These are phyloP conservation scores for Colletes collaris DNA, from an alignment of 2,888 invertebrate genomes.

Conservation along the genomic window DNA sequence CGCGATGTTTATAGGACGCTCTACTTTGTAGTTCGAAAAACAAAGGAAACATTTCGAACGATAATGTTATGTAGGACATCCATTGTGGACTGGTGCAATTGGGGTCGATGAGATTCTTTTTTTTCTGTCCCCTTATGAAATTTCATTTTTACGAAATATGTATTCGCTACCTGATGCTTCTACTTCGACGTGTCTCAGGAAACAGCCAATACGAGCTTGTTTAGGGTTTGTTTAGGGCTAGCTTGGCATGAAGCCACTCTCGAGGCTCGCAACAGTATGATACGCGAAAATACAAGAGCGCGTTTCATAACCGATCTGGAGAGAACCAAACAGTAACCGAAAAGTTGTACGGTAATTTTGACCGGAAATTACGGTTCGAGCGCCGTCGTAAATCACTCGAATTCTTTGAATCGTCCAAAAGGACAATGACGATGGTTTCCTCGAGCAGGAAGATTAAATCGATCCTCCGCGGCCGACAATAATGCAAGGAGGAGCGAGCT, in stretches of 20 bases:
- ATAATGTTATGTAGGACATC: constrained; percentile 16
- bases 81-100: not conserved
- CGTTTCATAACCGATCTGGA: not conserved
- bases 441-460: not conserved
- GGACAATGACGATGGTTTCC: not conserved
- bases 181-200: constrained; percentile 22
- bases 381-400: not conserved
- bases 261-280: constrained; percentile 27
- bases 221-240: constrained; percentile 58
- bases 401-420: too few species aligned
- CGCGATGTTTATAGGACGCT: too few species aligned
- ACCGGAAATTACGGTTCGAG: not conserved
- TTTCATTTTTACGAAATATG: constrained; percentile 26
- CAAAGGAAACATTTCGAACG: not conserved
- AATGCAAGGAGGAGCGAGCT: too few species aligned
- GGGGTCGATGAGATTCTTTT: not conserved
- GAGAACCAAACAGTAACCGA: constrained; percentile 4
- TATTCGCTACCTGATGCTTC: constrained; percentile 59
- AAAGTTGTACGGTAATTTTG: not conserved
- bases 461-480: too few species aligned
- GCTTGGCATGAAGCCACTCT: constrained; percentile 67
- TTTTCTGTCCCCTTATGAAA: not conserved
- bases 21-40: not conserved
- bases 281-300: constrained; percentile 7
- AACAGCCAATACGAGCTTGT: constrained; percentile 39